Base-by-base conservation (phyloP, 2,797 vertebrate genomes). In the Sebastes vulpes region DNA sequence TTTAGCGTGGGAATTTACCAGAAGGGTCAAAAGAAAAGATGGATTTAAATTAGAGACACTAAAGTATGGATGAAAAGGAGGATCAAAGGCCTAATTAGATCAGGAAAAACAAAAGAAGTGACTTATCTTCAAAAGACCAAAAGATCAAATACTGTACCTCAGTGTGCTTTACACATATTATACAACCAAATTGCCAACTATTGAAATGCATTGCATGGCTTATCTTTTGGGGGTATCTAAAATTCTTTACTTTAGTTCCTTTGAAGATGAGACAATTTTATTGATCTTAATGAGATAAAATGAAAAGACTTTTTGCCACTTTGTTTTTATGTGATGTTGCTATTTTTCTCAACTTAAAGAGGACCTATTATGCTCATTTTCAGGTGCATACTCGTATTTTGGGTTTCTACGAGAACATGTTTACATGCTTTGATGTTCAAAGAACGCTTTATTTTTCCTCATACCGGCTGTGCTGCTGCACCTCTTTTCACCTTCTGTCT, bases 41-140 rank as follows among this genome's bases (percentile, higher is more conserved):
- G 56, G 75, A 75, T 73, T 66, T 65, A 48, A 77, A 61, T 63
- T 58, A 58, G n/a, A 84, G 50, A 18, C 28, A 54, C 54, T 69
- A 9, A 65, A 56, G 32, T 57, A 56, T 25, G 35, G 29, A 50
- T 65, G 10, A 65, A 65, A 65, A 26, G 35, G 2, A 71, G 18
- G 69, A 83, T 75, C 53, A 77, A 79, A 75, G 29, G 9, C 50
- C 48, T 75, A 72, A 81, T 63, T 79, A 38, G 21, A 74, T 6
- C 16, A 64, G 21, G 20, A 57, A 59, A 78, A 69, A 79, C 48
- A 61, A 65, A 32, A 31, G 38, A 67, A 69, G 16, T 11, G 42
- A 18, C 10, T 63, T 4, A 32, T 46, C 63, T 73, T 73, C 38
- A 72, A 50, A 46, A 23, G 32, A 59, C 16, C 6, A 29, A 50